A percentile compares a stretch with the other conserved stretches of the same genome.
These are phyloP conservation scores for Rhopalosiphum padi DNA, from an alignment of 1,140 invertebrate genomes.

Conservation along the genomic window DNA sequence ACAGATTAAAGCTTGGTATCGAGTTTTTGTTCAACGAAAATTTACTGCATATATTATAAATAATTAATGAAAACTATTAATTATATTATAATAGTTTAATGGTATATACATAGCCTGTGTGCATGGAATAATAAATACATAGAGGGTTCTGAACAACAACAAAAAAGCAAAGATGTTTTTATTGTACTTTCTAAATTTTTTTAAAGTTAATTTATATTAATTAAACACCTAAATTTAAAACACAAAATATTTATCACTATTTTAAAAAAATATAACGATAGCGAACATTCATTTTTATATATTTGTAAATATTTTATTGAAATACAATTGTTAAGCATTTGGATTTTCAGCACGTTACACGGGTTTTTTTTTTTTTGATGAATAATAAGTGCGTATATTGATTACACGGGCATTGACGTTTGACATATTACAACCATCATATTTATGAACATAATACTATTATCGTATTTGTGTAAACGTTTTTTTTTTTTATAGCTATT, in stretches of 20 bases:
- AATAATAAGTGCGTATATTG: not conserved
- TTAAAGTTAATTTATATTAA: not conserved
- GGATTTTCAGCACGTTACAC: not conserved
- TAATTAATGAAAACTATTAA: not conserved
- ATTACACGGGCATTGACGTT: not conserved
- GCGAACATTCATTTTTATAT: not conserved
- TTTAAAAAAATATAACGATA: not conserved
- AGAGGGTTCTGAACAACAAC: not conserved
- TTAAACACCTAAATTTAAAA: not conserved
- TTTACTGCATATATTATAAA: conserved; percentile 6
- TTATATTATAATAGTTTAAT: conserved; percentile 18
- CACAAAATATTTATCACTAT: not conserved
- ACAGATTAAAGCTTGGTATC: not conserved
- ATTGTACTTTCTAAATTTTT: not conserved
- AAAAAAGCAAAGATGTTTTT: not conserved
- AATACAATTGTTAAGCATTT: not conserved
- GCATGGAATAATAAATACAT: not conserved
- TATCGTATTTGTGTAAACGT: not conserved
- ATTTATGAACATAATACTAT: not conserved
- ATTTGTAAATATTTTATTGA: not conserved
- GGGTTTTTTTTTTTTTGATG: not conserved
- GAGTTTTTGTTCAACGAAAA: not conserved
- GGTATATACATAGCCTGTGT: not conserved
- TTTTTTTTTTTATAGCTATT: too few relatives aligned
- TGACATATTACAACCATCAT: not conserved